phyloP scores from a whole-genome alignment of 2,797 vertebrate species.

The Myiothlypis chrysogaster region DNA sequence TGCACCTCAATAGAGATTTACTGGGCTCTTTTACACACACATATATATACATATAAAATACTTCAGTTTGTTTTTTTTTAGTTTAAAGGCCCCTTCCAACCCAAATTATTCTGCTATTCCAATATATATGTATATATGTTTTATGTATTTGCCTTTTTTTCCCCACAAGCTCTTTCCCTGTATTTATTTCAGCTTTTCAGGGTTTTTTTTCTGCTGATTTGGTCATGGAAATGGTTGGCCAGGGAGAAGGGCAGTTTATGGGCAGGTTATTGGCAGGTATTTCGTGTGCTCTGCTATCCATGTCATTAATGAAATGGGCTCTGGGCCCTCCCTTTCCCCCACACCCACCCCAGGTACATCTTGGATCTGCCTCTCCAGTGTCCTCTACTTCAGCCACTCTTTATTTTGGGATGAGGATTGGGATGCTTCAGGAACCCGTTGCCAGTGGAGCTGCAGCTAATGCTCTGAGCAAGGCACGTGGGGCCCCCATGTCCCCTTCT shows the following conservation, averaged over 20 bases:
- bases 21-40: background rate
- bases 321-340: background rate
- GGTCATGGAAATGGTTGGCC: background rate
- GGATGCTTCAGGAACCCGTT: background rate
- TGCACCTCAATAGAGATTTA: background rate
- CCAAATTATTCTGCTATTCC: background rate
- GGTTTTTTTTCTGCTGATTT: background rate
- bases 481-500: background rate
- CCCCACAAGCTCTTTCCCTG: background rate
- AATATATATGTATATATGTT: rapidly evolving
- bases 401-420: background rate
- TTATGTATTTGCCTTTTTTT: background rate
- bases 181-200: background rate
- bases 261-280: background rate
- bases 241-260: background rate
- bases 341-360: too few relatives aligned
- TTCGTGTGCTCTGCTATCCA: background rate
- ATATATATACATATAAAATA: background rate
- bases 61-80: background rate
- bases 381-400: background rate
- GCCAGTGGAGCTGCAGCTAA: background rate
- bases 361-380: background rate
- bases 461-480: background rate
- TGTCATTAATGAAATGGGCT: background rate
- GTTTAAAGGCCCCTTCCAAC: background rate